phyloP scores from a whole-genome alignment of 2,113 vertebrate genomes.

The Pleuronectes platessa region DNA sequence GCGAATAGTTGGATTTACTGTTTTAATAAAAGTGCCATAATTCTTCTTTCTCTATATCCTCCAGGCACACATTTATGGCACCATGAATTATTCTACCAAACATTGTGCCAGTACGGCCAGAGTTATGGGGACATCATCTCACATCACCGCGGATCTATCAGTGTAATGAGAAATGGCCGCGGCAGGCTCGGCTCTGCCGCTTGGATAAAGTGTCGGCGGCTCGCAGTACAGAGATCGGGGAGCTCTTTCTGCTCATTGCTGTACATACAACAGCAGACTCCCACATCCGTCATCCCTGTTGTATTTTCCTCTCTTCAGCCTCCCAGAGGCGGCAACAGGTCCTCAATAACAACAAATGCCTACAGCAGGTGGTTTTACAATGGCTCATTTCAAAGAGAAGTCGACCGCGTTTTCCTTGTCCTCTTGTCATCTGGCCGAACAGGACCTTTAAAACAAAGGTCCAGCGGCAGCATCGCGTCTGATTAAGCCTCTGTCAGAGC shows the following conservation, averaged over 20 bases:
- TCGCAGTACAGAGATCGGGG: constrained; percentile 12
- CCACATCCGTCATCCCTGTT: constrained; percentile 42
- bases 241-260: constrained; percentile 33
- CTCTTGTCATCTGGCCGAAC: constrained; percentile 17
- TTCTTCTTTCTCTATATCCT: constrained; percentile 51
- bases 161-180: constrained; percentile 66
- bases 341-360: constrained; percentile 59
- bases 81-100: constrained; percentile 76
- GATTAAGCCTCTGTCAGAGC: constrained; percentile 41
- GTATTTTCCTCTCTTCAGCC: constrained; percentile 25
- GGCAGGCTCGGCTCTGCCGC: constrained; percentile 18
- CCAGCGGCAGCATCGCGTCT: constrained; percentile 15
- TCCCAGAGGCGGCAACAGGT: constrained; percentile 44
- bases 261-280: constrained; percentile 38
- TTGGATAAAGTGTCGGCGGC: constrained; percentile 59
- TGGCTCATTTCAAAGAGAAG: constrained; percentile 34
- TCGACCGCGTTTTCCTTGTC: constrained; percentile 25
- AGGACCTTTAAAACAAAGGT: constrained; percentile 43
- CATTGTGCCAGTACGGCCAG: constrained; percentile 58
- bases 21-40: constrained; percentile 78
- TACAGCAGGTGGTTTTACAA: constrained; percentile 44
- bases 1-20: constrained; percentile 69
- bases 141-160: constrained; percentile 74
- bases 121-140: constrained; percentile 74
- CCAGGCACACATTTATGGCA: constrained; percentile 72